Conservation (phyloP, 2,113 vertebrate genomes). For the Chascanopsetta lugubris region DNA sequence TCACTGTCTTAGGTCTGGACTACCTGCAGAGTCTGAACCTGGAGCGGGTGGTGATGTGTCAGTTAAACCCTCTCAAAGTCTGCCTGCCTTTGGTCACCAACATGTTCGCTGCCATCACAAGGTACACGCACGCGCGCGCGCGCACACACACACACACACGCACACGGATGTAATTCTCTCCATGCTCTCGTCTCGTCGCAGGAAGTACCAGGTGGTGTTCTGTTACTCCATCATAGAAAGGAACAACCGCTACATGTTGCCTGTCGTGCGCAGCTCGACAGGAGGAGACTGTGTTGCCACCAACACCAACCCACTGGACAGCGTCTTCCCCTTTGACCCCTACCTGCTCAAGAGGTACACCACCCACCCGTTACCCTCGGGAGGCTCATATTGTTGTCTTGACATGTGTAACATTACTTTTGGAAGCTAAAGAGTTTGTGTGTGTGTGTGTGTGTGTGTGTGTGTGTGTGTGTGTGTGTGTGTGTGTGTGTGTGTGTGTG, state of each 20-base stretch:
- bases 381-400: neutral
- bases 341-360: slow-evolving; percentile 91
- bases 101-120: slow-evolving; percentile 94
- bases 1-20: slow-evolving; percentile 84
- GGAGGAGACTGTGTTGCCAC: slow-evolving; percentile 84
- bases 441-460: too few relatives aligned
- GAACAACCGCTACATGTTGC: slow-evolving; percentile 89
- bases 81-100: slow-evolving; percentile 90
- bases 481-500: too few relatives aligned
- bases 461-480: too few relatives aligned
- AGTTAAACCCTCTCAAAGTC: slow-evolving; percentile 96
- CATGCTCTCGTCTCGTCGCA: slow-evolving; percentile 58
- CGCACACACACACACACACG: neutral
- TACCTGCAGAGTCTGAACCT: slow-evolving; percentile 95
- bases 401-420: too few relatives aligned
- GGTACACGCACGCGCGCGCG: slow-evolving; percentile 72
- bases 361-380: too few relatives aligned
- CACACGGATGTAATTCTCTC: neutral
- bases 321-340: slow-evolving; percentile 97
- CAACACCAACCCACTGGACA: slow-evolving; percentile 92
- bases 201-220: slow-evolving; percentile 96
- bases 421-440: too few relatives aligned
- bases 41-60: slow-evolving; percentile 94
- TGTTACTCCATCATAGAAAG: slow-evolving; percentile 97
- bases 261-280: slow-evolving; percentile 84